phyloP scores from a whole-genome alignment of 2,113 vertebrate species.

The Anser brachyrhynchus region DNA sequence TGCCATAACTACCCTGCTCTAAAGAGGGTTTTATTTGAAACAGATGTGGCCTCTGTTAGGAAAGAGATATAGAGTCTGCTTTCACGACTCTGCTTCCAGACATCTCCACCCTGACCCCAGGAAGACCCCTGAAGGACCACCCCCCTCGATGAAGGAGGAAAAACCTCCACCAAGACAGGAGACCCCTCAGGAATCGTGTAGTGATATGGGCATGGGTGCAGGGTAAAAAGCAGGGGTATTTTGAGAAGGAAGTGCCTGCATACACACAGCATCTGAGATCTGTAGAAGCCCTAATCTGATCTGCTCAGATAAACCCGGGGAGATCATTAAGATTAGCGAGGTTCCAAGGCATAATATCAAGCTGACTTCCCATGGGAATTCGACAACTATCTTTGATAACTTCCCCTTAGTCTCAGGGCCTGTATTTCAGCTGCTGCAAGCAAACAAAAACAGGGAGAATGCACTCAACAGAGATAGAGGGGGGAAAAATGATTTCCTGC shows the following conservation, averaged over 20 bases:
- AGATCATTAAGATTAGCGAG: constrained; percentile 6
- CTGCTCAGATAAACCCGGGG: not conserved
- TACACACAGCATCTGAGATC: not conserved
- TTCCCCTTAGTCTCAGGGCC: not conserved
- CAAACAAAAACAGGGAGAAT: not conserved
- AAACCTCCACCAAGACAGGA: not conserved
- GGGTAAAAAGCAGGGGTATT: not conserved
- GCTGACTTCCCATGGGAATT: not conserved
- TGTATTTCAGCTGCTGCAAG: not conserved
- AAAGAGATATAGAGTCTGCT: not conserved
- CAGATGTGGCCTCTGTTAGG: not conserved
- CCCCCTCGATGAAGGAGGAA: not conserved
- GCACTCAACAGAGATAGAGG: not conserved
- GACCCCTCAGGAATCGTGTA: accelerated
- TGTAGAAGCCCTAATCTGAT: not conserved
- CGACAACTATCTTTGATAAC: not conserved
- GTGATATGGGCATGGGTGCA: not conserved
- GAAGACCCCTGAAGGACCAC: not conserved
- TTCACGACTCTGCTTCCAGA: not conserved
- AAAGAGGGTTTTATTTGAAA: not conserved
- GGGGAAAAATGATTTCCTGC: not conserved
- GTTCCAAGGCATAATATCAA: not conserved
- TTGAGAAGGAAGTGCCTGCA: not conserved
- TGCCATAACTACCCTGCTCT: not conserved
- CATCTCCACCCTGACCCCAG: not conserved